Evolutionary conservation across 2,113 vertebrate genomes (phyloP).

Genomic region (Charina bottae): DNA sequence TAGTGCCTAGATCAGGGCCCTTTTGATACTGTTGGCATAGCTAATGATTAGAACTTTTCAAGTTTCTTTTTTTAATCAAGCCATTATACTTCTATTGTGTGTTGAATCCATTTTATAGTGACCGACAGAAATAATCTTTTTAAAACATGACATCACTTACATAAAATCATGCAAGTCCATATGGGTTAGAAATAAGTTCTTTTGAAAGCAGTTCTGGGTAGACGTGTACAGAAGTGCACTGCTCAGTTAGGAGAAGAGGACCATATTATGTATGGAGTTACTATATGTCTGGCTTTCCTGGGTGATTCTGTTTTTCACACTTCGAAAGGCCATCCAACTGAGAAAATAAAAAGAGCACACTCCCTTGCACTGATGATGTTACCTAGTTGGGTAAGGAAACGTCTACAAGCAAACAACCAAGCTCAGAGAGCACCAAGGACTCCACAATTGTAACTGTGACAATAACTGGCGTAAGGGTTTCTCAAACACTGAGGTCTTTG

Average conservation of each 20-base stretch:
- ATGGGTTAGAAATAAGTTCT: background rate
- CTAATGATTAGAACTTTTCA: background rate
- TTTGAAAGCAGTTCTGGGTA: background rate
- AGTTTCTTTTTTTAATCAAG: background rate
- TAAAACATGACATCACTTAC: background rate
- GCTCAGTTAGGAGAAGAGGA: background rate
- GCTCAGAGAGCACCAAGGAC: no score
- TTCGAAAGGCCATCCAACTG: no score
- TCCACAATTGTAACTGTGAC: no score
- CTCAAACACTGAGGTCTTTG: no score
- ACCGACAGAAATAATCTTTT: background rate
- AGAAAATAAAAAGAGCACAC: no score
- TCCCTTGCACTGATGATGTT: no score
- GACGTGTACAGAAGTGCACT: background rate
- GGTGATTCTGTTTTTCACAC: no score
- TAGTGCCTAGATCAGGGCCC: background rate
- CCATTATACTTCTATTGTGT: background rate
- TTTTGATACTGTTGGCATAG: background rate
- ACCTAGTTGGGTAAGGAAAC: no score
- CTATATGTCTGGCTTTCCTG: no score
- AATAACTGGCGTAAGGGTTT: no score
- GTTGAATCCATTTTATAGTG: background rate
- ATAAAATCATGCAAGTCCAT: background rate
- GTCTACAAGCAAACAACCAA: no score
- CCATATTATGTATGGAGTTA: background rate